Base-by-base conservation (phyloP, 37 sponge, comb jelly and placozoan species). In the Spongilla lacustris region DNA sequence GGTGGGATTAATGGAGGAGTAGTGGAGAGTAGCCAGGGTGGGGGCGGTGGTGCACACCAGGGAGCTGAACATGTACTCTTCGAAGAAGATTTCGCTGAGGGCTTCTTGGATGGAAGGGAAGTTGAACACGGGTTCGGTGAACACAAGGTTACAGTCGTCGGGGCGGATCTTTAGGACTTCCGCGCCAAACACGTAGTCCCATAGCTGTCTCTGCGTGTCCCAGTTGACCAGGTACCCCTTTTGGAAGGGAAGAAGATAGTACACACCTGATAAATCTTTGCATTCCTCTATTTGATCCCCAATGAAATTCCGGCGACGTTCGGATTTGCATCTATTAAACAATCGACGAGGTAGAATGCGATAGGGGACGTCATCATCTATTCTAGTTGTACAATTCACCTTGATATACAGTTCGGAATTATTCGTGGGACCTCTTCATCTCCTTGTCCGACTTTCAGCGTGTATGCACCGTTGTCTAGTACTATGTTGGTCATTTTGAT, bases 201-300 rank as follows among this genome's bases (percentile, higher is more conserved):
- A 98, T 14, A 98, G 46, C 48, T 93, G 93, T 75, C 96, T 78
- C 80, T 98, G 94, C 21, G 91, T 85, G 46, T 95, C 98, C 99
- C 99, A 98, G 91, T 98, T 96, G 25, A 97, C 91, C 28, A 98
- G 91, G 58, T 95, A 97, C 10, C 99, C 99, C 73, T 91, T 93
- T 83, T 98, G 97, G 80, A 96, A 96, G 0, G 99, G 96, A 10
- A 91, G 78, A 31, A 97, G 58, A 81, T 91, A 93, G 83, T 79
- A 92, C 21, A 98, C 78, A 0, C 98, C 98, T 0, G 97, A 95
- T 46, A 95, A 86, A 34, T 97, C 99, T 78, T 92, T 94, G 70
- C 93, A 95, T 0, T 95, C 95, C 25, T 97, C 93, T 22, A 97
- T 31, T 71, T 98, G 91, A 25, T 89, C 69, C 0, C 96, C 94